Percentiles rank a stretch among this genome's conserved stretches.
Evolutionary conservation across 2,888 invertebrate species (phyloP).

Genomic region (Campopleginae sp.): DNA sequence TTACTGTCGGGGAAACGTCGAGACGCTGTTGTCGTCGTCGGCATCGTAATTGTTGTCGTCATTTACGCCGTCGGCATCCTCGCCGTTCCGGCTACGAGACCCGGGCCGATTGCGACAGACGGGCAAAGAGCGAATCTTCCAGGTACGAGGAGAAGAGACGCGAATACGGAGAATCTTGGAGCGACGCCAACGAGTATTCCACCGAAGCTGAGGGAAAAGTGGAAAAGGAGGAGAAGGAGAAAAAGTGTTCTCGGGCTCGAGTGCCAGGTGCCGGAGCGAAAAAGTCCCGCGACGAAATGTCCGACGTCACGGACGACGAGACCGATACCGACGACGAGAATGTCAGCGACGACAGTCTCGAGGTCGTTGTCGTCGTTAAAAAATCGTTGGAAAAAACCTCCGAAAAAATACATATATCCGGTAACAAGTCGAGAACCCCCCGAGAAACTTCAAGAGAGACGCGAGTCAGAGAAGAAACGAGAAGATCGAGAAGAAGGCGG

Average conservation of each 20-base stretch:
- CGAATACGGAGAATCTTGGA: slow-evolving; percentile 84
- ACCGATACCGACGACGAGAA: slow-evolving; percentile 53
- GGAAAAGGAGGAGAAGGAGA: not conserved
- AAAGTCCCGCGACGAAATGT: slow-evolving; percentile 42
- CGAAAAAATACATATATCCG: slow-evolving; percentile 63
- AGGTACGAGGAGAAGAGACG: slow-evolving; percentile 80
- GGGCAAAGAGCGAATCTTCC: slow-evolving; percentile 81
- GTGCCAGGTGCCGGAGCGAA: not conserved
- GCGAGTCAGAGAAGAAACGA: slow-evolving; percentile 72
- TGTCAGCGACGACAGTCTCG: slow-evolving; percentile 81
- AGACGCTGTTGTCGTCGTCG: slow-evolving; percentile 6
- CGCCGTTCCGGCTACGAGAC: not conserved
- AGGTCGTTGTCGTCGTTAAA: slow-evolving; percentile 80
- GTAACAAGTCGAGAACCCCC: not conserved
- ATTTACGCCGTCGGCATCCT: not conserved
- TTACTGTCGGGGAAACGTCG: slow-evolving; percentile 82
- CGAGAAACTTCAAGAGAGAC: slow-evolving; percentile 74
- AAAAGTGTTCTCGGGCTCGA: slow-evolving; percentile 23
- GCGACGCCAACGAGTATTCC: slow-evolving; percentile 82
- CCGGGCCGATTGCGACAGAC: slow-evolving; percentile 75
- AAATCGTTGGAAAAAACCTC: slow-evolving; percentile 79
- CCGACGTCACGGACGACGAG: not conserved
- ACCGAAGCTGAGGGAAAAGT: slow-evolving; percentile 1
- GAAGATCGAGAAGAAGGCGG: slow-evolving; percentile 41
- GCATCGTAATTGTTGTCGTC: slow-evolving; percentile 73